These are phyloP conservation scores for Mola mola DNA, from an alignment of 2,113 vertebrate genomes.

Conservation along the genomic window DNA sequence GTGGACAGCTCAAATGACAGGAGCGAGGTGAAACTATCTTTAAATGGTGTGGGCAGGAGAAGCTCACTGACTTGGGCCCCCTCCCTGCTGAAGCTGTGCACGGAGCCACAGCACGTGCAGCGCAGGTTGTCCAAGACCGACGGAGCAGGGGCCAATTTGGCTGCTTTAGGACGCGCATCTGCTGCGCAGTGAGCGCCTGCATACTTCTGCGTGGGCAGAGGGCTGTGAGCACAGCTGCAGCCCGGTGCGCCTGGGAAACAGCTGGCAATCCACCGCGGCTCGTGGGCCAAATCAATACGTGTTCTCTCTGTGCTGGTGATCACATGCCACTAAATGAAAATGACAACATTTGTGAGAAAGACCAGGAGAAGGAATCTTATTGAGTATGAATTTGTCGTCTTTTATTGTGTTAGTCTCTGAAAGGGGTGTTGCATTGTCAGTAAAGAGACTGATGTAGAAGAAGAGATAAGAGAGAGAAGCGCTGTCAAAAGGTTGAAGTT, in stretches of 20 bases:
- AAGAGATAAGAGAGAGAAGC: not conserved
- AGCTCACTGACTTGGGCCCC: not conserved
- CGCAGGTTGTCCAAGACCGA: constrained; percentile 4
- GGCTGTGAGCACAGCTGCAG: constrained; percentile 48
- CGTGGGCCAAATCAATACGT: constrained; percentile 30
- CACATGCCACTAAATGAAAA: too few relatives aligned
- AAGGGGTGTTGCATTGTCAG: not conserved
- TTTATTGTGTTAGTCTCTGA: not conserved
- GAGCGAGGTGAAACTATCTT: not conserved
- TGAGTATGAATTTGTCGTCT: not conserved
- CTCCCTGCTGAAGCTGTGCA: too few relatives aligned
- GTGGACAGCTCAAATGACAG: not conserved
- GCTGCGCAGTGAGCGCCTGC: constrained; percentile 42
- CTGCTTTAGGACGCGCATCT: constrained; percentile 50
- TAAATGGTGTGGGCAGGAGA: not conserved
- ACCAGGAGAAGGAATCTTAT: not conserved
- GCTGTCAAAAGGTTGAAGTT: not conserved
- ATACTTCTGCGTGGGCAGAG: constrained; percentile 38
- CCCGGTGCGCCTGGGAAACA: constrained; percentile 22
- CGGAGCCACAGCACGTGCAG: not conserved
- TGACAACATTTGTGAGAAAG: too few relatives aligned
- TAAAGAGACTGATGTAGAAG: not conserved
- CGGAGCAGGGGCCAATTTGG: constrained; percentile 50
- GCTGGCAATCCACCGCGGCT: constrained; percentile 1
- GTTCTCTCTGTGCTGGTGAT: not conserved